Evolutionary conservation across 2,113 vertebrate genomes (phyloP).

Genomic region (Apus apus): DNA sequence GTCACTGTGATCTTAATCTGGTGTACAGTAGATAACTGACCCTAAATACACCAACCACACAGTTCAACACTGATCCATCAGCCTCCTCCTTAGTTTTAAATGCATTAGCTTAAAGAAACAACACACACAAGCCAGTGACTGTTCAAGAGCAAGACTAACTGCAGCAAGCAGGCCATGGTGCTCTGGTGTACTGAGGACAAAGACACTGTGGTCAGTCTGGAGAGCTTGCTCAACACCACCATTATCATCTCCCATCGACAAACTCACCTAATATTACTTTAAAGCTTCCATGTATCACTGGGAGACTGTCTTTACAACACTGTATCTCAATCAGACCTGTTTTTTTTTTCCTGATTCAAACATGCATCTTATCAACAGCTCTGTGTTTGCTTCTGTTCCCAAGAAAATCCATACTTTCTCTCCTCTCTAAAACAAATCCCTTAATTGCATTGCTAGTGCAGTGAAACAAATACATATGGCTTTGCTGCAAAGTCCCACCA

Average conservation of each 20-base stretch:
- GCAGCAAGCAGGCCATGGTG: background rate
- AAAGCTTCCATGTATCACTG: background rate
- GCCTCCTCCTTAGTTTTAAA: background rate
- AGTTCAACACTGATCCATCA: background rate
- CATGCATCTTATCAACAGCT: background rate
- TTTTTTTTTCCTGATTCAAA: background rate
- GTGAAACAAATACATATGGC: background rate
- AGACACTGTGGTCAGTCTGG: background rate
- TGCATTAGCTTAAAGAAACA: background rate
- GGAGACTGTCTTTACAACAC: background rate
- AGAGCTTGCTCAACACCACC: background rate
- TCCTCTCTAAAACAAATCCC: background rate
- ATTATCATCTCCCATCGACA: background rate
- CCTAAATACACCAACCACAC: background rate
- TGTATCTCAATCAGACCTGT: background rate
- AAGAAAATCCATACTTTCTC: background rate
- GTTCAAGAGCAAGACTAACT: background rate
- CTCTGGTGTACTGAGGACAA: background rate
- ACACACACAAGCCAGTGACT: background rate
- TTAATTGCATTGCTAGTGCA: background rate
- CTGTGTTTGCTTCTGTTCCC: background rate
- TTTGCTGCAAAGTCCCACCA: background rate
- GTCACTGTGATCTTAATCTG: background rate
- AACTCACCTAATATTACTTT: background rate
- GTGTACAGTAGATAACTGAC: background rate